phyloP scores from a whole-genome alignment of 2,888 invertebrate species.

The Drosophila nr. fundita region DNA sequence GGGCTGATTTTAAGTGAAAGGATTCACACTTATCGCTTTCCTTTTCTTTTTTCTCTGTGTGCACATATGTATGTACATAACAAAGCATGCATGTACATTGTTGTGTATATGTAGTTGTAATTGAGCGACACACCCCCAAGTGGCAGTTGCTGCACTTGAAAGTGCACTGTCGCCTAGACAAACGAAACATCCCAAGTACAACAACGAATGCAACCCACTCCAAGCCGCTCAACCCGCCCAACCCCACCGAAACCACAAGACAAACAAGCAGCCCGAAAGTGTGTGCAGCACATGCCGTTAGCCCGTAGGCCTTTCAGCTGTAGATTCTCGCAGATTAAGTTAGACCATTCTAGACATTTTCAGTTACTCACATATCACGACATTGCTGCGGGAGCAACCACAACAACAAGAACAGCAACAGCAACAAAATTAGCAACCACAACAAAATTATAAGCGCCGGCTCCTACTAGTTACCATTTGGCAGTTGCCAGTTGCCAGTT shows the following conservation, averaged over 20 bases:
- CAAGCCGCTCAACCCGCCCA: neutral
- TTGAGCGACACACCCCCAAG: conserved; percentile 31
- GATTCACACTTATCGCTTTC: neutral
- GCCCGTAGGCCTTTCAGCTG: conserved; percentile 10
- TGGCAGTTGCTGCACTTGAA: conserved; percentile 37
- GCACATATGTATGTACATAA: neutral
- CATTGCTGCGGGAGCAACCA: conserved; percentile 51
- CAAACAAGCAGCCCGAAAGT: conserved; percentile 8
- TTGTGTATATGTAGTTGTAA: conserved; percentile 13
- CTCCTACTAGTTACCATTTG: conserved; percentile 3
- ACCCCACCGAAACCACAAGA: neutral
- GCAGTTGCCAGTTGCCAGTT: conserved; percentile 1
- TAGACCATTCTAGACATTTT: conserved; percentile 27
- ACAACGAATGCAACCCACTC: neutral
- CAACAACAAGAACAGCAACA: conserved; percentile 27
- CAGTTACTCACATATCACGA: conserved; percentile 56
- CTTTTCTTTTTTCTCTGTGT: neutral
- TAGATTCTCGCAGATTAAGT: conserved; percentile 17
- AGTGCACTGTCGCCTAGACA: conserved; percentile 15
- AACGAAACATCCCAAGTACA: conserved; percentile 4
- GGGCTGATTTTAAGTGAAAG: neutral
- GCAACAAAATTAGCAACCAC: conserved; percentile 24
- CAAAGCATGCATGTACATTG: neutral
- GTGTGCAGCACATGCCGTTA: conserved; percentile 24
- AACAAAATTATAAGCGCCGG: conserved; percentile 42